Evolutionary conservation across 37 sponge, comb jelly and placozoan genomes (phyloP), one percentile per base, ranked within the genome.

Genomic region (Amphimedon queenslandica): DNA sequence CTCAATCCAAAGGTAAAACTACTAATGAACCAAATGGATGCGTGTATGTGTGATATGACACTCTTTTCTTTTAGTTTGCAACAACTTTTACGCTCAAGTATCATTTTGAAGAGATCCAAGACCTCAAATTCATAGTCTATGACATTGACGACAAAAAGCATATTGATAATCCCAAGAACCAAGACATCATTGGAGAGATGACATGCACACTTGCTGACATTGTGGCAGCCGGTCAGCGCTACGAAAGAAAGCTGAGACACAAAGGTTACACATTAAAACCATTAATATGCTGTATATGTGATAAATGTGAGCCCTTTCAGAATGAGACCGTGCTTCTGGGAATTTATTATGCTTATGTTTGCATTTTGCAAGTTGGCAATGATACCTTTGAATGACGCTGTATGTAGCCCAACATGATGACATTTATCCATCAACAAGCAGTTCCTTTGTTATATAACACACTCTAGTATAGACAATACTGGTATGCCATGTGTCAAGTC

Each of bases 91-190:
- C 74, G 28, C 11, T 98, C 58, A 85, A 92, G 34, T 98, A 98
- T 55, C 84, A 66, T 30, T 98, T 98, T 82, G 99, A 98, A 73
- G 95, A 95, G 69, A 79, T 87, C 6, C 99, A 98, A 64, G 47
- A 67, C 30, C 57, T 98, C 51, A 89, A 77, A 66, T 82, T 98
- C 70, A 69, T 57, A 21, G 85, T 95, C 24, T 89, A 84, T 57
- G 99, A 98, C 55, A 64, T 91, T 16, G 95, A 94, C 35, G 71
- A 85, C 43, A 61, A 53, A 66, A 58, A 37, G 1, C 72, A 63
- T 10, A 55, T 90, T 5, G 81, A 84, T 38, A 79, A 88, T 39
- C 31, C 84, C 2, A 66, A 66, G n/a, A 80, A 61, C 57, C 93
- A 94, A 51, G 89, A 94, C 51, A 31, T 79, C 31, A 84, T 94